phyloP scores from a whole-genome alignment of 2,113 vertebrate genomes.

The Hippocampus comes region DNA sequence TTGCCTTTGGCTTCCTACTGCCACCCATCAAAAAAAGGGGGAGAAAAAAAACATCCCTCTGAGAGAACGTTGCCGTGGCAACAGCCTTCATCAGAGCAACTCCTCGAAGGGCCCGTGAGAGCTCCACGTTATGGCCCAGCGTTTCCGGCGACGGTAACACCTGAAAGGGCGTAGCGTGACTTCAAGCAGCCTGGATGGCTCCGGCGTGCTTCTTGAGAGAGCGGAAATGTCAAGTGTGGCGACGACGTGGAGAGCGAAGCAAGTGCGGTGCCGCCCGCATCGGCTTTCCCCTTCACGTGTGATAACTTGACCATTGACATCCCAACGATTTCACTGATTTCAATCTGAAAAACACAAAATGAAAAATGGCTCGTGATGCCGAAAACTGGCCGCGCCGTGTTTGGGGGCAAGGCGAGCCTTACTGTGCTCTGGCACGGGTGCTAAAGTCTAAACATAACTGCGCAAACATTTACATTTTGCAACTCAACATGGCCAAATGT shows the following conservation, averaged over 20 bases:
- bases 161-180: slow-evolving; percentile 34
- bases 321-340: too few species aligned
- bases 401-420: background rate
- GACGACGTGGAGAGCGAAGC: too few species aligned
- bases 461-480: slow-evolving; percentile 52
- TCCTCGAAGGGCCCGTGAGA: slow-evolving; percentile 63
- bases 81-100: slow-evolving; percentile 68
- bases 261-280: too few species aligned
- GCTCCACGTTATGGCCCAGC: slow-evolving; percentile 34
- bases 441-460: slow-evolving; percentile 31
- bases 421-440: slow-evolving; percentile 8
- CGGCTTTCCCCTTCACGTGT: slow-evolving; percentile 2
- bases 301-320: slow-evolving; percentile 42
- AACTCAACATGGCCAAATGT: slow-evolving; percentile 31
- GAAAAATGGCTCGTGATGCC: slow-evolving; percentile 10
- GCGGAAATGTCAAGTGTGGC: slow-evolving; percentile 38
- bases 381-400: slow-evolving; percentile 2
- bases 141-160: slow-evolving; percentile 40
- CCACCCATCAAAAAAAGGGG: slow-evolving; percentile 59
- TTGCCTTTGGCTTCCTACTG: slow-evolving; percentile 68
- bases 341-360: too few species aligned
- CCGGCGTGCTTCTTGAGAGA: background rate
- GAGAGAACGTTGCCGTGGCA: slow-evolving; percentile 73
- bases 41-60: slow-evolving; percentile 48
- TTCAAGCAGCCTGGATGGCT: slow-evolving; percentile 10